Percentiles rank a stretch among this genome's conserved stretches.
These are phyloP conservation scores for Thereuonema tuberculata DNA, from an alignment of 1,140 invertebrate species.

Conservation along the genomic window DNA sequence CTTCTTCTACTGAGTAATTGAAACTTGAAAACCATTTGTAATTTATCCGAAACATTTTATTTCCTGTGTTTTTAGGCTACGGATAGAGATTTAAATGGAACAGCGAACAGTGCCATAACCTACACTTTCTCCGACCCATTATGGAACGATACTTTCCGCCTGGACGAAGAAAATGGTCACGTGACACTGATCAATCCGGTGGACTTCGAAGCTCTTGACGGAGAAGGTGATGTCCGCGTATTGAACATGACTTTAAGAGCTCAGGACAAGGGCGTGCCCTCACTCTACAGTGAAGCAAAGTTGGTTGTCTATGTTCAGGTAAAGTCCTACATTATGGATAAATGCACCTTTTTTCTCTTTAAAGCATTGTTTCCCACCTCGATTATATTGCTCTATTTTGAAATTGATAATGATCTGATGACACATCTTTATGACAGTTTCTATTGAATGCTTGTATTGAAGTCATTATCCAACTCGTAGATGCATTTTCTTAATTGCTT, in stretches of 20 bases:
- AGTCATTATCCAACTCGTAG: too few species aligned
- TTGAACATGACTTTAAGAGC: conserved; percentile 63
- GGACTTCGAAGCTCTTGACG: conserved; percentile 54
- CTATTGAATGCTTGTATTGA: too few species aligned
- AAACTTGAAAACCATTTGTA: too few species aligned
- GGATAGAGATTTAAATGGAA: conserved; percentile 39
- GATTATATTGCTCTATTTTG: too few species aligned
- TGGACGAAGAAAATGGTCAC: conserved; percentile 56
- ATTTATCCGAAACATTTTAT: too few species aligned
- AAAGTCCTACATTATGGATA: conserved; percentile 14
- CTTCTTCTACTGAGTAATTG: too few species aligned
- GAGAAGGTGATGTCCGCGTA: conserved; percentile 46
- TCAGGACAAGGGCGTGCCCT: conserved; percentile 59
- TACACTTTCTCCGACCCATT: conserved; percentile 66
- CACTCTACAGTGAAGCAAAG: conserved; percentile 53
- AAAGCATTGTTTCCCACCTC: too few species aligned
- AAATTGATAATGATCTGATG: too few species aligned
- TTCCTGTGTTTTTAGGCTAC: conserved; percentile 15
- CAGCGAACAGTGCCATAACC: conserved; percentile 66
- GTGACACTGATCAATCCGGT: conserved; percentile 49
- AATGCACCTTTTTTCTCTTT: too few species aligned
- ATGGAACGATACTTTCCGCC: conserved; percentile 56
- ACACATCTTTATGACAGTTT: too few species aligned
- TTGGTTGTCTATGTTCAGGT: conserved; percentile 56
- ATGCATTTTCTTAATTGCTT: too few species aligned